These are phyloP conservation scores for Cheilosia vernalis DNA, from an alignment of 2,888 invertebrate species.

Conservation along the genomic window DNA sequence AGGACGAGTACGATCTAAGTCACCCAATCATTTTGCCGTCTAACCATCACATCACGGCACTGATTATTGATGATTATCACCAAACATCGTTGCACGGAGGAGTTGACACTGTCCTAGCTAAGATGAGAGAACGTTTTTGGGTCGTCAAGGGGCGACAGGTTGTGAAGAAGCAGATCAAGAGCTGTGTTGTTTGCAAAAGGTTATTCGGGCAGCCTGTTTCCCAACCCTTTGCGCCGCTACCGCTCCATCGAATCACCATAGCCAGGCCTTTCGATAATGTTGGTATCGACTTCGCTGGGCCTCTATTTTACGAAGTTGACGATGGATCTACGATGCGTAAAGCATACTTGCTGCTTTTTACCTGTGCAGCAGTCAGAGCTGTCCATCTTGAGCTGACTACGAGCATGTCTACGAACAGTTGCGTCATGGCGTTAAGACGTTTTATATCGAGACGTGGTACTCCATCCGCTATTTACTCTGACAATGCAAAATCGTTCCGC, in stretches of 20 bases:
- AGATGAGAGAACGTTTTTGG: conserved; percentile 42
- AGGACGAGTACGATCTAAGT: conserved; percentile 15
- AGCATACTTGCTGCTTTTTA: not conserved
- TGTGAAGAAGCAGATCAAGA: conserved; percentile 31
- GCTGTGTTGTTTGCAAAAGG: conserved; percentile 26
- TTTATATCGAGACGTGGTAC: no score
- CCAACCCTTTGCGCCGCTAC: conserved; percentile 30
- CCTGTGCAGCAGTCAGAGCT: no score
- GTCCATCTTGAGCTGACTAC: no score
- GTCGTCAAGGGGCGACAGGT: conserved; percentile 41
- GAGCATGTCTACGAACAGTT: no score
- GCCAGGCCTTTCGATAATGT: conserved; percentile 6
- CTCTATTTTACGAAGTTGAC: not conserved
- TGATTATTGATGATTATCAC: conserved; percentile 35
- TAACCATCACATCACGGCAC: conserved; percentile 13
- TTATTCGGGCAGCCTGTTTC: conserved; percentile 21
- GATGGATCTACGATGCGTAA: conserved; percentile 14
- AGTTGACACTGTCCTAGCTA: conserved; percentile 18
- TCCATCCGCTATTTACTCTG: no score
- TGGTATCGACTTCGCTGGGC: conserved; percentile 7
- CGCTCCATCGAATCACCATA: conserved; percentile 3
- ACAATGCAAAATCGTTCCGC: no score
- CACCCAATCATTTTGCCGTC: conserved; percentile 23
- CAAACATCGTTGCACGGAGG: conserved; percentile 24
- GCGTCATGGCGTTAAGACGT: no score